These are phyloP conservation scores for Diplosoma virens DNA, from an alignment of 23 tunicate genomes.

Conservation along the genomic window DNA sequence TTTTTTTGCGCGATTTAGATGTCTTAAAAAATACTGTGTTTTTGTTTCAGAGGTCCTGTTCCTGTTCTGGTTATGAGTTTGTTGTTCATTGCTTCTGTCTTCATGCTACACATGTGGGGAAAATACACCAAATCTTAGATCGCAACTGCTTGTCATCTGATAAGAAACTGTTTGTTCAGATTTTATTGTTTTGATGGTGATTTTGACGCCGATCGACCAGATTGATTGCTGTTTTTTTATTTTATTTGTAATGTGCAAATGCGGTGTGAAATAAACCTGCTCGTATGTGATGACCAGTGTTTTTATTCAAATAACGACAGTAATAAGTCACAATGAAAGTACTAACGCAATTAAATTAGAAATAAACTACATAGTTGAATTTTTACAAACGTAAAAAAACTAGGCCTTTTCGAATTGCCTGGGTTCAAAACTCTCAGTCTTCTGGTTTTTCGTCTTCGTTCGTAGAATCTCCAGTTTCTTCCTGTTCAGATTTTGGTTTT, in stretches of 20 bases:
- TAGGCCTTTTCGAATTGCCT: no score
- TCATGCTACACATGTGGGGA: constrained; percentile 99
- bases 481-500: no score
- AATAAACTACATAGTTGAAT: no score
- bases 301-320: no score
- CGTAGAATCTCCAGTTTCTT: no score
- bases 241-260: neutral
- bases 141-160: neutral
- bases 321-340: no score
- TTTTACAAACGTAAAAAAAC: no score
- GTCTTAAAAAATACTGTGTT: no score
- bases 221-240: neutral
- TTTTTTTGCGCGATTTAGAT: no score
- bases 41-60: constrained; percentile 90
- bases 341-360: no score
- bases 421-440: no score
- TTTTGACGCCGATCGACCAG: neutral
- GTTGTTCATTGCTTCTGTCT: constrained; percentile 95
- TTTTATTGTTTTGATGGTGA: neutral
- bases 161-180: neutral
- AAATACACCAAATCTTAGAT: constrained; percentile 84
- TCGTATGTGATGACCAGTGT: neutral
- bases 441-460: no score
- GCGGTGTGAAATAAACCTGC: neutral
- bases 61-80: constrained; percentile 97